These are phyloP conservation scores for Ceratothoa steindachneri DNA, from an alignment of 2,888 invertebrate genomes.

Conservation along the genomic window DNA sequence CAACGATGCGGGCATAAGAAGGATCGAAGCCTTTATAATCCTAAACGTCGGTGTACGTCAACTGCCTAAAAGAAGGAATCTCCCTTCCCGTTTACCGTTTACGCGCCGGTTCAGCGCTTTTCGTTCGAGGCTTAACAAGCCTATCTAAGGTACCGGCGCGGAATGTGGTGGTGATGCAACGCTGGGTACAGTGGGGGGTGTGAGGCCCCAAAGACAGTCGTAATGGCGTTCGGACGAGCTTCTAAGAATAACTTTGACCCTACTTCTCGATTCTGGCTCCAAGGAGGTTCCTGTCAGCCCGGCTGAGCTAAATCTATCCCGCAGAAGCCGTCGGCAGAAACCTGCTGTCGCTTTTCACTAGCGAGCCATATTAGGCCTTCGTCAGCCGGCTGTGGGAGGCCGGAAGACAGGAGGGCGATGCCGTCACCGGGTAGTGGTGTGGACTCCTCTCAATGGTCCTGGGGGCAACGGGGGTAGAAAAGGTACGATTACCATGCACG, in stretches of 20 bases:
- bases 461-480: background rate
- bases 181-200: too few relatives aligned
- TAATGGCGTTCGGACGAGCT: background rate
- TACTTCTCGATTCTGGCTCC: background rate
- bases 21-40: background rate
- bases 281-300: background rate
- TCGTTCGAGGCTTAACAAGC: too few relatives aligned
- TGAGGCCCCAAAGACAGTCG: too few relatives aligned
- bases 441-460: background rate
- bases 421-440: background rate
- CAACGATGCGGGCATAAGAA: background rate
- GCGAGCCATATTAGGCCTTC: conserved; percentile 10
- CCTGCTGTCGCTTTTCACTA: background rate
- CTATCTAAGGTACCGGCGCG: too few relatives aligned
- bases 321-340: background rate
- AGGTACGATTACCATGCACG: background rate
- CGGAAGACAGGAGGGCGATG: background rate
- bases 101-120: too few relatives aligned
- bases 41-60: background rate
- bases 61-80: too few relatives aligned
- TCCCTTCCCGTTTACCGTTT: too few relatives aligned
- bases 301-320: background rate
- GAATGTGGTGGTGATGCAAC: too few relatives aligned
- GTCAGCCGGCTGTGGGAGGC: background rate
- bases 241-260: background rate